Evolutionary conservation across 2,888 invertebrate genomes (phyloP), one percentile per base, ranked within the genome.

Genomic region (Hirtodrosophila trivittata): DNA sequence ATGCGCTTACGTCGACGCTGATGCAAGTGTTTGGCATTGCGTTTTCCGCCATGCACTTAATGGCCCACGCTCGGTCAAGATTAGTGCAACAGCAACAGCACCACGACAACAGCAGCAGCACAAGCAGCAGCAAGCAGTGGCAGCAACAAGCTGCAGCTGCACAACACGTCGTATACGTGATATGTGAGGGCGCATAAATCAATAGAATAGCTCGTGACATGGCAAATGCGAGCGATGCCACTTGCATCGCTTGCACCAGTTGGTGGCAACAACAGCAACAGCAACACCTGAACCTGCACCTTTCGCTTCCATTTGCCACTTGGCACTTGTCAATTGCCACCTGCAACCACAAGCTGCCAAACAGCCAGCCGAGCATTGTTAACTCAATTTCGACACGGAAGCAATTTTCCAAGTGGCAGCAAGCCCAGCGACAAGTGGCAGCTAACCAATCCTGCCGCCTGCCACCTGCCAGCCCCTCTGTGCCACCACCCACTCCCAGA

Each of bases 331-430:
- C 21, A 35, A 18, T 7, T 45, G 38, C 14, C 38, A 46, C 46
- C 21, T 35, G 6, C 21, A n/a, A 10, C 21, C 8, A 14, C 41
- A 37, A 21, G 26, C 50, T 30, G 47, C 46, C 66, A 39, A 38
- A 16, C 62, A 67, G 47, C 50, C 66, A 72, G 57, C 54, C 66
- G 66, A 64, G 75, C 70, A 70, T 73, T 75, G 70, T 77, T 86
- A 86, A 75, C 86, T 78, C 75, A 77, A 83, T 81, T 84, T 81
- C 74, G 62, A 84, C 81, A 84, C 82, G 86, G 82, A 81, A 86
- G 84, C 84, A 86, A 70, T 72, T 84, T 71, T 52, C 63, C 38
- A 52, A 51, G 56, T 67, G 59, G 26, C 64, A 73, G 64, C 73
- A 54, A 57, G 46, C 37, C 50, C 73, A 64, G 68, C 74, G 71